Percentiles rank a stretch among this genome's conserved stretches.
Conservation (phyloP, 2,888 invertebrate species). For the Eurois occulta region DNA sequence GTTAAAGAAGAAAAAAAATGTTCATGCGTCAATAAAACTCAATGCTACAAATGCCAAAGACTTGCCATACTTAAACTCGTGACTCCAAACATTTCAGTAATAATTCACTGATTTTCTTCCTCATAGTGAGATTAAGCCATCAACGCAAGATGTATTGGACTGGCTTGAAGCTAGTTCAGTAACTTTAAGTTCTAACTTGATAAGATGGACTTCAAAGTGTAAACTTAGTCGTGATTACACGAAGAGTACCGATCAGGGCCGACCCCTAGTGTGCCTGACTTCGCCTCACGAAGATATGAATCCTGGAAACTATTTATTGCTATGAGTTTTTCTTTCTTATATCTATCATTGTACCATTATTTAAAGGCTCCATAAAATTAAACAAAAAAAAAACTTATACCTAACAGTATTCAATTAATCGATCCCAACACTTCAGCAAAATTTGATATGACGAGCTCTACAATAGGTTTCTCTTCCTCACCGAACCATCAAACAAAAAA, state of each 20-base stretch:
- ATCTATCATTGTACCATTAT: neutral
- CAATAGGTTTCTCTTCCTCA: neutral
- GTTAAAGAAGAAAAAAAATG: too few species aligned
- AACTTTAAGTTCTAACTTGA: constrained; percentile 59
- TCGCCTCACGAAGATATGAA: constrained; percentile 53
- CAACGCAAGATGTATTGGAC: constrained; percentile 60
- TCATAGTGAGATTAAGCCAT: constrained; percentile 55
- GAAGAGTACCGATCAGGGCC: constrained; percentile 26
- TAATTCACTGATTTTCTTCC: constrained; percentile 51
- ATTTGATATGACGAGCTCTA: too few species aligned
- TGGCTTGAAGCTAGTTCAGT: constrained; percentile 53
- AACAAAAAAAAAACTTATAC: neutral
- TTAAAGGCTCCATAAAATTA: neutral
- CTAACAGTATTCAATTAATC: neutral
- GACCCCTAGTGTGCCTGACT: constrained; percentile 40
- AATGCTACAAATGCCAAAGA: neutral
- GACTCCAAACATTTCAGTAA: constrained; percentile 42
- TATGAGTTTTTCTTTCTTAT: neutral
- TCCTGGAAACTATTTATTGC: constrained; percentile 44
- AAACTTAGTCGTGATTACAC: constrained; percentile 60
- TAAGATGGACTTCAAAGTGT: constrained; percentile 58
- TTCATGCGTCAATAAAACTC: neutral
- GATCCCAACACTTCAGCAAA: neutral
- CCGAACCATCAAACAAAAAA: too few species aligned
- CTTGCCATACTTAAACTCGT: constrained; percentile 18